phyloP scores from a whole-genome alignment of 1,140 invertebrate species.

The Lycorma delicatula region DNA sequence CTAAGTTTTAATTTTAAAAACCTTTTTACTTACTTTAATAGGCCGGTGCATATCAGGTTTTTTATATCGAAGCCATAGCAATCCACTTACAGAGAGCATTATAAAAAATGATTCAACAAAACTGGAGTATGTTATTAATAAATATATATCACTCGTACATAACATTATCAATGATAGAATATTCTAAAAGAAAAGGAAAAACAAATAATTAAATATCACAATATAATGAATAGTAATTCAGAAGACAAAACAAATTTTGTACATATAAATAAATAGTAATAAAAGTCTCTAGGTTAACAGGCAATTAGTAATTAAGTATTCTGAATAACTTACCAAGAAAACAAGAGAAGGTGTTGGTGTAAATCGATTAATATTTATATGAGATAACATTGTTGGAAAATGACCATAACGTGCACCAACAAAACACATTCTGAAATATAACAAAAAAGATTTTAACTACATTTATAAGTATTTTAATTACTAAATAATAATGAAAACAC shows the following conservation, averaged over 20 bases:
- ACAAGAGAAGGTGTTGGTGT: constrained; percentile 80
- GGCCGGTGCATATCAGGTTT: constrained; percentile 70
- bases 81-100: constrained; percentile 75
- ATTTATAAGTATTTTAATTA: neutral
- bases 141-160: constrained; percentile 73
- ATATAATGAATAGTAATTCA: neutral
- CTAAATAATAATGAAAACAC: neutral
- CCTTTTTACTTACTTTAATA: constrained; percentile 80
- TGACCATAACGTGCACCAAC: constrained; percentile 86
- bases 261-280: too few species aligned
- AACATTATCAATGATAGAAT: constrained; percentile 78
- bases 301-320: too few species aligned
- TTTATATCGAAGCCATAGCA: constrained; percentile 78
- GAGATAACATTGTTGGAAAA: constrained; percentile 71
- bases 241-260: constrained; percentile 7
- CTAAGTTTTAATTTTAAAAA: too few species aligned
- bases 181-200: constrained; percentile 49
- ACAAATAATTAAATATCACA: neutral
- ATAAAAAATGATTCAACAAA: constrained; percentile 92
- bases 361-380: constrained; percentile 70
- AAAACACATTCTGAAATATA: constrained; percentile 64
- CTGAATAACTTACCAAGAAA: constrained; percentile 63
- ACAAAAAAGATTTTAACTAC: neutral
- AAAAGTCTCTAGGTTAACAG: too few species aligned
- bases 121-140: constrained; percentile 88